Conservation (phyloP, 2,113 vertebrate genomes). For the Phalacrocorax aristotelis region DNA sequence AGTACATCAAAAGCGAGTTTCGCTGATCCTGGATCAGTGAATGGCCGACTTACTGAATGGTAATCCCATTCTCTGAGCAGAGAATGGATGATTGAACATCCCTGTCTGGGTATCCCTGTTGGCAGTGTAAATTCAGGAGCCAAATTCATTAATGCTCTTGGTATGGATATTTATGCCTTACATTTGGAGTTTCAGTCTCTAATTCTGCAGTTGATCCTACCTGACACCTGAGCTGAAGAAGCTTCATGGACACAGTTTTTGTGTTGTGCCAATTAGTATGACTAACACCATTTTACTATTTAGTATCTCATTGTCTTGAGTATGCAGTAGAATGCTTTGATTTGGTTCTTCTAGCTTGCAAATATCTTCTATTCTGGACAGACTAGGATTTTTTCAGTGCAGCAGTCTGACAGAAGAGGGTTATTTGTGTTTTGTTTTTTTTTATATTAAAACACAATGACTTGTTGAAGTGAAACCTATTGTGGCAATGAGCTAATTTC, state of each 20-base stretch:
- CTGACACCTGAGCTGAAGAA: background rate
- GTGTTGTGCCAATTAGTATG: background rate
- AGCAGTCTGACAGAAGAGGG: background rate
- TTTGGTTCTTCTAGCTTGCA: background rate
- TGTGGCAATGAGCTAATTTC: background rate
- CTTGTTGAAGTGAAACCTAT: background rate
- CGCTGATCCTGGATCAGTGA: background rate
- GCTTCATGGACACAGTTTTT: background rate
- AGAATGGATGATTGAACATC: background rate
- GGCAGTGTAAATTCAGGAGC: background rate
- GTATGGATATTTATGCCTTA: background rate
- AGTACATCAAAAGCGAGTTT: background rate
- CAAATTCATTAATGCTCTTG: background rate
- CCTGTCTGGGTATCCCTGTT: background rate
- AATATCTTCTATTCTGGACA: background rate
- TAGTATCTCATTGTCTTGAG: background rate
- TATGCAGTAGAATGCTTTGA: background rate
- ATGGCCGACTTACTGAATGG: background rate
- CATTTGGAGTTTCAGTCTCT: background rate
- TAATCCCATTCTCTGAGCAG: background rate
- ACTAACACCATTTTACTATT: background rate
- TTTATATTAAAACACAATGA: background rate
- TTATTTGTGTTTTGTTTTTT: background rate
- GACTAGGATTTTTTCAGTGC: background rate
- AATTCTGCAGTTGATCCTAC: background rate